Base-by-base conservation (phyloP, 2,888 invertebrate species). In the Pinctada fucata region DNA sequence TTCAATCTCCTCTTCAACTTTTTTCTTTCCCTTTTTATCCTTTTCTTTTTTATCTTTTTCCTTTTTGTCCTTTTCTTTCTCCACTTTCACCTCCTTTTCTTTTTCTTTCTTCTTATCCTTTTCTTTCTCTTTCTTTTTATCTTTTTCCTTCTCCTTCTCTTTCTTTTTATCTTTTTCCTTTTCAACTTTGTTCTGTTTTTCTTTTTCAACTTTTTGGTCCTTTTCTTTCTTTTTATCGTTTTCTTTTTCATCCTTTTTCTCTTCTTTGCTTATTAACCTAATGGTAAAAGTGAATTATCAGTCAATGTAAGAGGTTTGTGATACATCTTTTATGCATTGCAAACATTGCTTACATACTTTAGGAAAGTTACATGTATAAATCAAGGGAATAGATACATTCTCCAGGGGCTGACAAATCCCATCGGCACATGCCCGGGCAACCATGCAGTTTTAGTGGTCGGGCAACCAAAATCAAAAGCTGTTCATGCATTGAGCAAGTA, bases 61-160 rank as follows among this genome's bases (percentile, higher is more conserved):
- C 10, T 13, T 51, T 65, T 74, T 68, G 47, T 70, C 74, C 47
- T 78, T 66, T 13, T 74, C 78, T 71, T 70, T 76, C 67, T 72
- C 73, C 48, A 45, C 75, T 49, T 66, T 69, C 49, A 68, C 69
- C 52, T 68, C 51, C 16, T 72, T 72, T 45, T 75, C 79, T 31
- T 70, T 76, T 13, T 81, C 82, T 5, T 78, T 81, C 5, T 81
- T 85, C 0, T 83, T 84, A 5, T 84, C 87, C 4, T 64, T 73
- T 8, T 75, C 75, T 8, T 76, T 73, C 31, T 75, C 77, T 1
- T 72, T 78, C 3, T 76, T 73, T 49, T 75, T 75, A 0, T 72
- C 80, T 3, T 78, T 73, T n/a, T 73, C 66, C 13, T 80, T 69
- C n/a, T 77, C 80, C 52, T 75, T 75, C 10, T 78, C 77, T 67